Base-by-base conservation (phyloP, 2,888 invertebrate species). In the Lacanobia wlatinum region DNA sequence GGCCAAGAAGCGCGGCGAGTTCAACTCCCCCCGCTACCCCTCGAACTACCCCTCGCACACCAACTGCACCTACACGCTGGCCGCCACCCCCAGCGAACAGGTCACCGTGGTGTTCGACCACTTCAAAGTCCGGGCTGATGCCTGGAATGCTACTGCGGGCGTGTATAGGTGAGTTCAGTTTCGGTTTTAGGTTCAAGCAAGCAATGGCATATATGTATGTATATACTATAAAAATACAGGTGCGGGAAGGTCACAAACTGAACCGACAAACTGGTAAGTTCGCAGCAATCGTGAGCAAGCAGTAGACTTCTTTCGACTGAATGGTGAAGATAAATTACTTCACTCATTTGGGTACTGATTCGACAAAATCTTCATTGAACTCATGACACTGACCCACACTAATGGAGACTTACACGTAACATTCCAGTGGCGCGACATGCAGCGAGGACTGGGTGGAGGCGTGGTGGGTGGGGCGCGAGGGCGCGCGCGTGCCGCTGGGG, bases 21-120 rank as follows among this genome's bases (percentile, higher is more conserved):
- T 99, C 94, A 99, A 99, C 96, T 99, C 99, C 68, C 99, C 99
- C 34, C 97, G 99, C 78, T 99, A 99, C 97, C 99, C 99, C 90
- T 98, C 99, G 91, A 98, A 99, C 96, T 99, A 99, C 97, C 99
- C 99, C 82, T 98, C 99, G 90, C 98, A 98, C 93, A 99, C 98
- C 84, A 98, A 98, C 96, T 99, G 99, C 96, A 98, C 98, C 78
- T 99, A 98, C 96, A 97, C 98, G 90, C 98, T 99, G 94, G 96
- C 98, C 88, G 98, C 98, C 69, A 98, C 98, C 84, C 97, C 98
- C 81, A 98, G 98, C 92, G 98, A 99, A 92, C 98, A 99, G 95
- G 98, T 98, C 89, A 98, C 98, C 76, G 97, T 99, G 83, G 98
- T 98, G 77, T 99, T 99, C 90, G 98, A 99, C 95, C 98, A 98